phyloP scores from a whole-genome alignment of 1,140 invertebrate genomes.

The Caenorhabditis latens region DNA sequence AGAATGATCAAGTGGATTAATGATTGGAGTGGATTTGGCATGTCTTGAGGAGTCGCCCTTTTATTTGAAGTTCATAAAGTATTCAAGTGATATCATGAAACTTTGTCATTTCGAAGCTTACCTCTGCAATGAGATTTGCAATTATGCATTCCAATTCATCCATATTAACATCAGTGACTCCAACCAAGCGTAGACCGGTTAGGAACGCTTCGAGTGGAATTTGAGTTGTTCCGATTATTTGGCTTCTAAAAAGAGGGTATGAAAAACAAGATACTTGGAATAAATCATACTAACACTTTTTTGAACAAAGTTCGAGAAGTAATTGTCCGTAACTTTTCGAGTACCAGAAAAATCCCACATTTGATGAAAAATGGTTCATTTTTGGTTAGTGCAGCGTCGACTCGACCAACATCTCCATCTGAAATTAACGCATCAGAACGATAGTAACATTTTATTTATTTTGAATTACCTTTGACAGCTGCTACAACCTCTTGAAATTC shows the following conservation, averaged over 20 bases:
- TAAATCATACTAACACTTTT: slow-evolving; percentile 59
- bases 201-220: slow-evolving; percentile 89
- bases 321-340: slow-evolving; percentile 94
- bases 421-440: slow-evolving; percentile 69
- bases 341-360: slow-evolving; percentile 95
- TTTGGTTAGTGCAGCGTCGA: slow-evolving; percentile 87
- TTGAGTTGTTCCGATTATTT: slow-evolving; percentile 89
- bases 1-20: background rate
- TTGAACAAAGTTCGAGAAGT: slow-evolving; percentile 96
- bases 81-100: background rate
- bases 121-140: slow-evolving; percentile 94
- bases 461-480: slow-evolving; percentile 83
- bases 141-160: slow-evolving; percentile 96
- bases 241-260: slow-evolving; percentile 81
- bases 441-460: background rate
- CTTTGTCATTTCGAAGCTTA: slow-evolving; percentile 76
- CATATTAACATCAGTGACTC: slow-evolving; percentile 87
- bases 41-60: background rate
- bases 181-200: slow-evolving; percentile 84
- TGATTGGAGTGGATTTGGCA: background rate
- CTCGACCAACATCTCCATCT: slow-evolving; percentile 87
- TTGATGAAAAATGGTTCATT: slow-evolving; percentile 93
- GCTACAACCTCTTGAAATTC: slow-evolving; percentile 88
- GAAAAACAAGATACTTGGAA: background rate
- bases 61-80: background rate